These are phyloP conservation scores for Sesamia nonagrioides DNA, from an alignment of 1,140 invertebrate genomes.

Conservation along the genomic window DNA sequence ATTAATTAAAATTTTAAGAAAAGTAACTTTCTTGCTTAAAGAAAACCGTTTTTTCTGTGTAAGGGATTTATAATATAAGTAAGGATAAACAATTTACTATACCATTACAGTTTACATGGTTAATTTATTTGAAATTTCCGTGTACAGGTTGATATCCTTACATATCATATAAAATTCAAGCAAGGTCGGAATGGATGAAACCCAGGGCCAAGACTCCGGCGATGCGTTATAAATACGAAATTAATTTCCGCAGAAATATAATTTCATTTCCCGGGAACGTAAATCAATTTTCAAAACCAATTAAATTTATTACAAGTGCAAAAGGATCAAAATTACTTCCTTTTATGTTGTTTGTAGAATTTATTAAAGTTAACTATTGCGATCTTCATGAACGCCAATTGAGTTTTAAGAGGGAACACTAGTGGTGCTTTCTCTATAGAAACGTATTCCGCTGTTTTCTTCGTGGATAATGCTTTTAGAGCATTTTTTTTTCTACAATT, in stretches of 20 bases:
- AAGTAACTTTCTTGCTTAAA: too few species aligned
- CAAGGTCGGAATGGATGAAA: conserved; percentile 8
- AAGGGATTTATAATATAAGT: too few species aligned
- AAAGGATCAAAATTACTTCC: conserved; percentile 11
- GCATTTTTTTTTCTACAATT: too few species aligned
- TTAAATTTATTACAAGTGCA: conserved; percentile 12
- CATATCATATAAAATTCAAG: conserved; percentile 44
- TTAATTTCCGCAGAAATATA: conserved; percentile 30
- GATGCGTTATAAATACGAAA: conserved; percentile 42
- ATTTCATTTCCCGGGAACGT: conserved; percentile 10
- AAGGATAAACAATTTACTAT: too few species aligned
- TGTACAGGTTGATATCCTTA: conserved; percentile 11
- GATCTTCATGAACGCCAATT: conserved; percentile 2
- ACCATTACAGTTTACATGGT: neutral
- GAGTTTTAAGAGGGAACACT: neutral
- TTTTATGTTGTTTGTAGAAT: neutral
- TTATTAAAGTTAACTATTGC: conserved; percentile 6
- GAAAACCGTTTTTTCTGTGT: too few species aligned
- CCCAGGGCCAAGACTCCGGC: neutral
- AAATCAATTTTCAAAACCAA: conserved; percentile 23
- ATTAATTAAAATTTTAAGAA: too few species aligned
- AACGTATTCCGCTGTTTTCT: too few species aligned
- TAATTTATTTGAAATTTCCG: conserved; percentile 4
- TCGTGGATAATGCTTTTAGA: too few species aligned
- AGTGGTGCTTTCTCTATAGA: too few species aligned